Evolutionary conservation across 1,140 invertebrate genomes (phyloP), one percentile per base, ranked within the genome.

Genomic region (Sminthurides bifidus): DNA sequence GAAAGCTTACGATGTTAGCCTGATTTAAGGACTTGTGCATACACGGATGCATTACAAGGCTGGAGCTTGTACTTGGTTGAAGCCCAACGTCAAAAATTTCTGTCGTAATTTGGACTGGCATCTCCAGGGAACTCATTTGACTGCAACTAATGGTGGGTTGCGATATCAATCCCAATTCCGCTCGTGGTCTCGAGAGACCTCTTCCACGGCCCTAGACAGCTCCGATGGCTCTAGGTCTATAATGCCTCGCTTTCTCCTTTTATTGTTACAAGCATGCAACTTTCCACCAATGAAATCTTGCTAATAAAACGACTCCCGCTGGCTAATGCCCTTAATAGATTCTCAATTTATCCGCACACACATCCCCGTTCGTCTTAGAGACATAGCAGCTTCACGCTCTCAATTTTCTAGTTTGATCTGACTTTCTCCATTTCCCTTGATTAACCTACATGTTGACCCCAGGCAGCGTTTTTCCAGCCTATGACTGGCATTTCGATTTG

Each of bases 121-220:
- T 64, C 62, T 64, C 62, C 51, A 46, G 62, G 62, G 62, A 64
- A 54, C 58, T 60, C 60, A 64, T 64, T 64, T 64, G 61, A 60
- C 59, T 60, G 56, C 55, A 61, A 60, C 62, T 64, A 64, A 64
- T 64, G 62, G 62, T 64, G 58, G 58, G 62, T 59, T 61, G 56
- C 62, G 62, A 64, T 64, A 64, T 64, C 62, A 64, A 64, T 64
- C 62, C 62, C 62, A 60, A 64, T 61, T 64, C 59, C 62, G 56
- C 55, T 56, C 43, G 19, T 24, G 46, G 40, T 60, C 58, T 58
- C 58, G 24, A 29, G 58, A 56, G 61, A 35, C 58, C 52, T 58
- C 54, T 58, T 63, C 61, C 31, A 31, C 50, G 55, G 55, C 61
- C 57, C 48, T 55, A 49, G 58, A 48, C 58, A 55, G 33, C 45